phyloP scores from a whole-genome alignment of 2,888 invertebrate genomes.

The Dolichopus griseipennis region DNA sequence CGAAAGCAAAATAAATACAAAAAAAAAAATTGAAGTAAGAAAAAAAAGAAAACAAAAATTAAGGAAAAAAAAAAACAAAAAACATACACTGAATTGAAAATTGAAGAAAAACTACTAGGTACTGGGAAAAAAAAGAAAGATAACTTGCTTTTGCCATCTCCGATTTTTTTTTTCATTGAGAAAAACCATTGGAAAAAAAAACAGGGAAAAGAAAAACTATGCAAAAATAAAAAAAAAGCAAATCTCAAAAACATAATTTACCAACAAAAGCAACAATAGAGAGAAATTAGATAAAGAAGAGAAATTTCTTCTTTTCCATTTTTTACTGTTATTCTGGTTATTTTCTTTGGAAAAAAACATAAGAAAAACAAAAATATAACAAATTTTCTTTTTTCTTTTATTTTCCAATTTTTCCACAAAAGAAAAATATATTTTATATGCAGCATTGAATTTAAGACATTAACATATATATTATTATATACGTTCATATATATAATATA shows the following conservation, averaged over 20 bases:
- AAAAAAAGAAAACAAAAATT: not conserved
- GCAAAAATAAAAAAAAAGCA: too few species aligned
- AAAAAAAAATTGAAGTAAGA: not conserved
- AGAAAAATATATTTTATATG: not conserved
- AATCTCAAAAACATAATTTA: not conserved
- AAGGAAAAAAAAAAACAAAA: too few species aligned
- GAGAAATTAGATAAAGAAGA: not conserved
- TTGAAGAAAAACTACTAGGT: not conserved
- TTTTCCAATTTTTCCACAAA: conserved; percentile 6
- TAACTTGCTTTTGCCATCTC: not conserved
- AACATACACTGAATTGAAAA: too few species aligned
- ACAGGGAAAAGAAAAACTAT: not conserved
- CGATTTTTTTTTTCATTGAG: not conserved
- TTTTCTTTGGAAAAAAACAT: too few species aligned
- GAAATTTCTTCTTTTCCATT: too few species aligned
- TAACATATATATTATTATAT: too few species aligned
- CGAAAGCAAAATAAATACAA: not conserved
- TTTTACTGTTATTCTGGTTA: too few species aligned
- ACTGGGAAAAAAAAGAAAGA: not conserved
- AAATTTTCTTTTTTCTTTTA: not conserved
- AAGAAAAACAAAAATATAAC: too few species aligned
- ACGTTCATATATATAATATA: not conserved
- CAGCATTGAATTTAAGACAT: not conserved
- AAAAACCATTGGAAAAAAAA: not conserved
- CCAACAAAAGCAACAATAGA: not conserved